phyloP scores from a whole-genome alignment of 2,797 vertebrate species.

The Labeo calbasu region DNA sequence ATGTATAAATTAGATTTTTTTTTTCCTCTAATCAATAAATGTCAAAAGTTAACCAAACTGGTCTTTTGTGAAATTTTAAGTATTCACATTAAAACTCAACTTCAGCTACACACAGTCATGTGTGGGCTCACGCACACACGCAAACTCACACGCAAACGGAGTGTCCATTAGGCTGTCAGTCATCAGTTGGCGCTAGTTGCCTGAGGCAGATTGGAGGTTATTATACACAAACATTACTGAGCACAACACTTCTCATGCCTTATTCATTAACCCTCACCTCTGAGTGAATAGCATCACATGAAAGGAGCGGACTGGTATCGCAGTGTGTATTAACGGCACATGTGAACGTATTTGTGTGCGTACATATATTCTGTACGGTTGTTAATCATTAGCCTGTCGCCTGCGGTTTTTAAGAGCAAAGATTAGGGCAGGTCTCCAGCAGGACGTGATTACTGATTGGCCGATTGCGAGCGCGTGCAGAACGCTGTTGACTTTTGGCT shows the following conservation, averaged over 20 bases:
- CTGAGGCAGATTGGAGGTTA: slow-evolving; percentile 53
- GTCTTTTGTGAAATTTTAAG: neutral
- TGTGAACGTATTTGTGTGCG: slow-evolving; percentile 56
- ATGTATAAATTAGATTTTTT: neutral
- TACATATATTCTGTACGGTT: slow-evolving; percentile 52
- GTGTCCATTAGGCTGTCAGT: slow-evolving; percentile 50
- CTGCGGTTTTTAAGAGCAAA: slow-evolving; percentile 54
- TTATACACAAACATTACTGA: slow-evolving; percentile 63
- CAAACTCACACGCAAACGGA: slow-evolving; percentile 13
- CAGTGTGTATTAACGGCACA: slow-evolving; percentile 42
- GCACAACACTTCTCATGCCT: slow-evolving; percentile 61
- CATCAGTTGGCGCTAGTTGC: slow-evolving; percentile 44
- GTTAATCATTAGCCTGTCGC: slow-evolving; percentile 62
- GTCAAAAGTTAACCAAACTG: neutral
- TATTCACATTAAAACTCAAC: slow-evolving; percentile 11
- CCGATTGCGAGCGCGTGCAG: slow-evolving; percentile 44
- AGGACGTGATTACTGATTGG: slow-evolving; percentile 51
- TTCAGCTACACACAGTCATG: neutral
- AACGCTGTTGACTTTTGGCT: slow-evolving; percentile 47
- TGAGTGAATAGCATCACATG: slow-evolving; percentile 60
- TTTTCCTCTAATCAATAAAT: too few species aligned
- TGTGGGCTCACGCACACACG: slow-evolving; percentile 28
- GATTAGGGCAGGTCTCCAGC: slow-evolving; percentile 51
- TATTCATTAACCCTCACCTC: slow-evolving; percentile 69
- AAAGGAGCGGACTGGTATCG: slow-evolving; percentile 43